Evolutionary conservation across 2,113 vertebrate species (phyloP), one percentile per base, ranked within the genome.

Genomic region (Scomber colias): DNA sequence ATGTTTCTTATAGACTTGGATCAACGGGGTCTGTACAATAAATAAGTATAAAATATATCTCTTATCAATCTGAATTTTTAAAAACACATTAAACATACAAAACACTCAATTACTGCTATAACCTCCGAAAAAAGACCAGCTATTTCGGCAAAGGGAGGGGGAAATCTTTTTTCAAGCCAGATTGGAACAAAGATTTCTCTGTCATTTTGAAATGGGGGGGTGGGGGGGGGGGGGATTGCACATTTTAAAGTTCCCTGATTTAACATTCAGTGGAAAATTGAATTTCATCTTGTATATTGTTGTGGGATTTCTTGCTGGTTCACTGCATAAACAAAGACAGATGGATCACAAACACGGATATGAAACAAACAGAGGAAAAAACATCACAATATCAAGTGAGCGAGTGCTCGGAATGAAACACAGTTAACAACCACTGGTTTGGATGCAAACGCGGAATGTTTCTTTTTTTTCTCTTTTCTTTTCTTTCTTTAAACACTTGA

Each of bases 21-120:
- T 90, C 66, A 78, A 90, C 94, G 93, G 93, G 92, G 94, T 95
- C 94, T 95, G 89, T 95, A 95, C 94, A 99, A 98, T 98, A 98
- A 98, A 99, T 98, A 97, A 97, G 96, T 98, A 98, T 94, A 98
- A 98, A 97, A 97, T 97, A 98, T 95, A 97, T 96, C 92, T 97
- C 94, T 94, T 93, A 95, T 93, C 92, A 91, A 93, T 92, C 92
- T 95, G 77, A 73, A 93, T 93, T 94, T 88, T 94, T 90, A 95
- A 95, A 96, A 96, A 96, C 83, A 92, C 92, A 89, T 71, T 40
- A 46, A 85, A 87, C 82, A 81, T 82, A 89, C 78, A 96, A 96
- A 96, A 96, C 84, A 91, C 85, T 81, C 75, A 93, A 77, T 82
- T 68, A 90, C 86, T 87, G 91, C 93, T 93, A 95, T 93, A 84